Evolutionary conservation across 2,797 vertebrate species (phyloP), one percentile per base, ranked within the genome.

Genomic region (Hyperoplus lanceolatus): DNA sequence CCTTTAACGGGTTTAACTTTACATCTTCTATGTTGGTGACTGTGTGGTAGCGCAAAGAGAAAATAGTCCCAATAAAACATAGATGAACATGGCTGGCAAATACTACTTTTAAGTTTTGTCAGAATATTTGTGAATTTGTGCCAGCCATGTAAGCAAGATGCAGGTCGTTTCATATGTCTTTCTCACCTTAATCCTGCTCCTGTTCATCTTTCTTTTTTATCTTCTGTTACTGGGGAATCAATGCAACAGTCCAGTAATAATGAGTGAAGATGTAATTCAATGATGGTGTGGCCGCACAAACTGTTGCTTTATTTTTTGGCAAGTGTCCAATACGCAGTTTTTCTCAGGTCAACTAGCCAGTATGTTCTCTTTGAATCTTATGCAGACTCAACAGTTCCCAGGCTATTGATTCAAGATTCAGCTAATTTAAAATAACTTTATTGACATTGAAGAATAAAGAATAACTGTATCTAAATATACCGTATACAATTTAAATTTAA

Each of bases 211-310:
- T n/a, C 8, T 21, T 62, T 14, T 41, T 15, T 46, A 29, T 49
- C 49, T 51, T 80, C 61, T 56, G 50, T 66, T 45, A 49, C 56
- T 71, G 45, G 11, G 9, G 39, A 61, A 56, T 67, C 62, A 71
- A 71, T 71, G 38, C 43, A 54, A 7, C 50, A 36, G 8, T 46
- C 18, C 50, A 60, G 62, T 41, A 56, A 56, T 62, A 81, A 67
- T 57, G 49, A 72, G 39, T 55, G 6, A 70, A 51, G 15, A 11
- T 70, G 70, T 60, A 74, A 70, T 78, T 73, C 48, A 74, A 60
- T 78, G 21, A 78, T 16, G 14, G 11, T 56, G 8, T 46, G 60
- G 38, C 50, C 39, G 38, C 56, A 70, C 42, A 41, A 49, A 50
- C 39, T 61, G 66, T 75, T 67, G 49, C 50, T 55, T 71, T 29